phyloP scores from a whole-genome alignment of 37 sponge, comb jelly and placozoan genomes.

The Axinella damicornis region DNA sequence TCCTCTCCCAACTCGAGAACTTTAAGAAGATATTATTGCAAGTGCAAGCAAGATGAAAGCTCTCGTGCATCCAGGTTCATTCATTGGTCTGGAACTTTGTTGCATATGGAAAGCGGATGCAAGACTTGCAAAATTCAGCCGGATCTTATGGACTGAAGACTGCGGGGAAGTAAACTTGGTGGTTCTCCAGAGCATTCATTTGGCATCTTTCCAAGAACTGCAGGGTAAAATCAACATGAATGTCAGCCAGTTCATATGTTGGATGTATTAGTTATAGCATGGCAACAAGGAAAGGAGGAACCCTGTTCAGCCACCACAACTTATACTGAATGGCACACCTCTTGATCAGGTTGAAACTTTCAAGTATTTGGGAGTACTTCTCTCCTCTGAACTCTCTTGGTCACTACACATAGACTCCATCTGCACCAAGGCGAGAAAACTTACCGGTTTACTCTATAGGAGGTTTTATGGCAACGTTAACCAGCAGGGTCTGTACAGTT shows the following conservation, averaged over 20 bases:
- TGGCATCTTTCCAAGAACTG: constrained; percentile 55
- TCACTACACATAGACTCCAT: too few species aligned
- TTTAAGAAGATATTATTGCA: constrained; percentile 46
- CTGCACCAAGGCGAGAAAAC: too few species aligned
- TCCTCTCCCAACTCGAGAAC: constrained; percentile 8
- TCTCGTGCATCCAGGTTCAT: constrained; percentile 56
- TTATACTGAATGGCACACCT: too few species aligned
- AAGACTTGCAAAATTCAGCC: constrained; percentile 33
- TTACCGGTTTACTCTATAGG: too few species aligned
- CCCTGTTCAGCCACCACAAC: too few species aligned
- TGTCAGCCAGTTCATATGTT: constrained; percentile 51
- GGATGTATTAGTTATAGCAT: too few species aligned
- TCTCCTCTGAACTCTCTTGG: too few species aligned
- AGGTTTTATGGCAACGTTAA: too few species aligned
- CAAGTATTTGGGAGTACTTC: too few species aligned
- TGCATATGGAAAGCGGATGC: constrained; percentile 39
- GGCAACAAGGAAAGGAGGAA: too few species aligned
- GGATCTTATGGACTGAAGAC: constrained; percentile 62
- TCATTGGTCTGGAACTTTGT: constrained; percentile 38
- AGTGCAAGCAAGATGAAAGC: constrained; percentile 35
- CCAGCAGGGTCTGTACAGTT: too few species aligned
- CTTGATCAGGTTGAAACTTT: too few species aligned
- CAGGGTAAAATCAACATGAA: constrained; percentile 61
- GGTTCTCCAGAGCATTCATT: constrained; percentile 31
- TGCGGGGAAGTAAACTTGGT: constrained; percentile 56